Base-by-base conservation (phyloP, 2,113 vertebrate species). In the Seriola aureovittata region DNA sequence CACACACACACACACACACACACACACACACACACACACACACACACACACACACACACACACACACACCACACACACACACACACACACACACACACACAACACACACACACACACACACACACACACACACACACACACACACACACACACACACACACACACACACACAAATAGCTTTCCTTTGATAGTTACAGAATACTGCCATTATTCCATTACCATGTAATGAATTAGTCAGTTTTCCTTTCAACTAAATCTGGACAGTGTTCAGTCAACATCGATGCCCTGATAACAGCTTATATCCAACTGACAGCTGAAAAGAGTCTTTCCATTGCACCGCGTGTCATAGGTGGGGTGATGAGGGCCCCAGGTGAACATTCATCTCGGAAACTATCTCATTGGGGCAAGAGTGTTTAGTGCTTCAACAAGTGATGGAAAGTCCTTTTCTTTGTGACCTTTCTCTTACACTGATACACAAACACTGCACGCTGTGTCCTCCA, bases 341-440 rank as follows among this genome's bases (percentile, higher is more conserved):
- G 68, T 70, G 77, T 78, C 78, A 74, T 34, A 5, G 32, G 36
- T 71, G 65, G 25, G 59, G 54, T 82, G 69, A 85, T 63, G 44
- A 75, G 58, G 65, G 72, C 78, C 81, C 64, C 5, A 44, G 66
- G 87, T 75, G 67, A 75, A 55, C 78, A 70, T 89, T 60, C 65
- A 74, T 87, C 76, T 74, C 63, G 29, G 32, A 29, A 77, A 75
- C 38, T 55, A 58, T 64, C 78, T 77, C 57, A 75, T 14, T 65
- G 72, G 59, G 76, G 46, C 36, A 71, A 71, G 48, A 75, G 48
- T 78, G 69, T 75, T 11, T 2, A 71, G 58, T 59, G 55, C 48
- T 81, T 80, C 42, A 81, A 73, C 76, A 79, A 71, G 76, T 81
- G 83, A 86, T 87, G 59, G 67, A 81, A 79, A 29, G 44, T 73